A percentile compares a stretch with the other conserved stretches of the same genome.
phyloP scores from a whole-genome alignment of 2,797 vertebrate genomes.

The Halcyon badia region DNA sequence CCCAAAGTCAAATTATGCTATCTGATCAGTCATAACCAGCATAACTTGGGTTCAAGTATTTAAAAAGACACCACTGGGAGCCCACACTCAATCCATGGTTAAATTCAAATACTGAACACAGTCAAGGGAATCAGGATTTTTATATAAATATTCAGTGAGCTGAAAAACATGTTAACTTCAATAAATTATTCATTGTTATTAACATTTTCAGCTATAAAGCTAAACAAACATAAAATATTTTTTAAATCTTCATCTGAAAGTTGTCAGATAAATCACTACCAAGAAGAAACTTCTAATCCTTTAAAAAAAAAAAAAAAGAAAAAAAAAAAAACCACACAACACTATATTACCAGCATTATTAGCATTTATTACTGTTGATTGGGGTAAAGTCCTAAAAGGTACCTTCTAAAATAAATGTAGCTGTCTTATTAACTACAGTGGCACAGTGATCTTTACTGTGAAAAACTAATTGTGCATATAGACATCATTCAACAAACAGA shows the following conservation, averaged over 20 bases:
- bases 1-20: background rate
- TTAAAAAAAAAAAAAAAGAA: background rate
- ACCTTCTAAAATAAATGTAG: background rate
- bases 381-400: background rate
- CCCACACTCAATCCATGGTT: background rate
- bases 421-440: background rate
- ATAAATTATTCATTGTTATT: constrained; percentile 12
- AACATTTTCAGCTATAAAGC: background rate
- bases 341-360: constrained; percentile 13
- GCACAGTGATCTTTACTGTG: background rate
- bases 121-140: background rate
- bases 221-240: constrained; percentile 10
- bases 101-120: background rate
- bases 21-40: background rate
- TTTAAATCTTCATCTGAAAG: background rate
- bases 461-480: background rate
- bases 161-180: constrained; percentile 1
- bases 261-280: background rate
- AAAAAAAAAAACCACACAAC: background rate
- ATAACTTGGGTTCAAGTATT: background rate
- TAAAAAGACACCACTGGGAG: background rate
- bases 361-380: constrained; percentile 9
- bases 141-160: constrained; percentile 1
- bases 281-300: background rate
- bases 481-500: background rate